Evolutionary conservation across 2,797 vertebrate genomes (phyloP), one percentile per base, ranked within the genome.

Genomic region (Hemitrygon akajei): DNA sequence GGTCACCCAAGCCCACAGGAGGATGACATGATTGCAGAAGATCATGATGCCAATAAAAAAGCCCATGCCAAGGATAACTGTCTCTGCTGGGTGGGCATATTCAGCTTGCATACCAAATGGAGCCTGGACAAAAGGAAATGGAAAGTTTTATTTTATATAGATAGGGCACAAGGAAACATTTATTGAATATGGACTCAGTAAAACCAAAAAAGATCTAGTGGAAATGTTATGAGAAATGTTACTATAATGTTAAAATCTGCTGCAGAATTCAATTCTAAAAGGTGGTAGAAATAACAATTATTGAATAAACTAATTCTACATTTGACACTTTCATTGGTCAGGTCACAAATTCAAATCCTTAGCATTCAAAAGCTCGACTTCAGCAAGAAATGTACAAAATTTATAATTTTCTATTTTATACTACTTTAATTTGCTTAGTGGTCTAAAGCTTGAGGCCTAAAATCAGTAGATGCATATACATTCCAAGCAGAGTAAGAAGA

Each of bases 31-130:
- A 96, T 99, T 98, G 94, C 98, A 99, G 96, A 99, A 98, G 94
- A 99, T 94, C 95, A 99, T 94, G 93, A 99, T 98, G 73, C 98
- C 99, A 87, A 99, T 98, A 95, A 99, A 99, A 96, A 99, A 99
- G 20, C 98, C 99, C 20, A 98, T 12, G 40, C 98, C 99, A 1
- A 99, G 97, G 95, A 99, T 98, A 76, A 99, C 27, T 0, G 98
- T 99, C 97, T 99, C 99, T 93, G 98, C 95, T 10, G 99, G 99
- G 94, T 99, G 99, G 0, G 99, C 98, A 37, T 99, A 99, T 94
- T 99, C 99, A 10, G 99, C 98, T 96, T 99, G 98, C 97, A 99
- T 98, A 94, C 98, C 98, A 94, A 99, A 99, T 0, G 99, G 99
- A 95, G 99, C 95, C 99, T 99, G 94, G 91, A 95, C 94, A 94